Percentiles rank a stretch among this genome's conserved stretches.
phyloP scores from a whole-genome alignment of 1,140 invertebrate genomes.

The Lethrus apterus region DNA sequence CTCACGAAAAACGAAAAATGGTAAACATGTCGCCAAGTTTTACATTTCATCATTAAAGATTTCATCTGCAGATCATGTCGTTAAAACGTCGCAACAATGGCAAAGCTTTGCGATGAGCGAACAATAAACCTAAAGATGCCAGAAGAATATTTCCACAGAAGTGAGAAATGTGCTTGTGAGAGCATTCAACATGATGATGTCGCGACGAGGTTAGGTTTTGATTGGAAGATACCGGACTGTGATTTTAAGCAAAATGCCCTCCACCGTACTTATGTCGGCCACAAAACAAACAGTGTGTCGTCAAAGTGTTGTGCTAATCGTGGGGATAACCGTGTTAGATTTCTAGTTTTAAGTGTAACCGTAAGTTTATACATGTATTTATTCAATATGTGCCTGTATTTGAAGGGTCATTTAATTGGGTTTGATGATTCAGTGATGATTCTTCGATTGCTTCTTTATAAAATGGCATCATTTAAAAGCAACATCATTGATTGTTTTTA shows the following conservation, averaged over 20 bases:
- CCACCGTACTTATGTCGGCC: background rate
- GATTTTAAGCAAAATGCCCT: constrained; percentile 3
- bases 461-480: background rate
- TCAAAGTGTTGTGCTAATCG: constrained; percentile 13
- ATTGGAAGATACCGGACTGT: constrained; percentile 4
- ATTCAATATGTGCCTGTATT: constrained; percentile 28
- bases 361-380: constrained; percentile 24
- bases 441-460: background rate
- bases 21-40: no score
- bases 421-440: background rate
- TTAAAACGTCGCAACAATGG: no score
- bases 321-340: constrained; percentile 11
- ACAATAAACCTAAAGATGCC: no score
- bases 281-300: background rate
- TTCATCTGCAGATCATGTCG: no score
- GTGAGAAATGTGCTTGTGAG: background rate
- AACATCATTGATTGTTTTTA: no score
- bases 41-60: no score
- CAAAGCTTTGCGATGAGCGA: no score
- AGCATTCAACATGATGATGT: constrained; percentile 3
- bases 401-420: background rate
- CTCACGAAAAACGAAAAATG: no score
- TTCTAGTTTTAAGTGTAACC: constrained; percentile 13
- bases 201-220: constrained; percentile 2
- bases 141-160: no score